Percentiles rank a stretch among this genome's conserved stretches.
These are phyloP conservation scores for Leptarthrus brevirostris DNA, from an alignment of 2,888 invertebrate genomes.

Conservation along the genomic window DNA sequence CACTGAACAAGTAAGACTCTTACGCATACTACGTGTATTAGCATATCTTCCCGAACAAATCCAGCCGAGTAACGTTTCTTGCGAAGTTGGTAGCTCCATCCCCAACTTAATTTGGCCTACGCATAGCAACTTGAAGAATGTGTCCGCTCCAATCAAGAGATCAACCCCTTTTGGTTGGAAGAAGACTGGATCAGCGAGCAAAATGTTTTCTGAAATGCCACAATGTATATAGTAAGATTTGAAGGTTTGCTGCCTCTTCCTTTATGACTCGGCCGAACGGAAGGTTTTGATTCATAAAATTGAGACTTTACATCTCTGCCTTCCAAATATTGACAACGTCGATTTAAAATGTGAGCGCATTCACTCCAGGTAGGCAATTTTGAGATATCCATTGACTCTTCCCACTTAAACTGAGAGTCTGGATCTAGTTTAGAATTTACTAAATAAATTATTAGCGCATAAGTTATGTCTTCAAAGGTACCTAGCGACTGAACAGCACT, in stretches of 20 bases:
- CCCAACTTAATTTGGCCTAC: constrained; percentile 1
- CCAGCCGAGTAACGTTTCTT: constrained; percentile 3
- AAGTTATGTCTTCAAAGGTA: neutral
- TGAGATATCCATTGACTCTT: neutral
- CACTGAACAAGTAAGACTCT: no score
- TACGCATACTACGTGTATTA: no score
- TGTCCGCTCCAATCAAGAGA: constrained; percentile 8
- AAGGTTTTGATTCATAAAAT: no score
- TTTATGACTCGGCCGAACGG: no score
- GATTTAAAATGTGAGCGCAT: neutral
- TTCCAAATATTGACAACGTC: neutral
- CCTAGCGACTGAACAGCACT: neutral
- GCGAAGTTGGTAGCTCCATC: neutral
- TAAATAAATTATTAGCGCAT: neutral
- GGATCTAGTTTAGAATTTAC: neutral
- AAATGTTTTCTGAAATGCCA: neutral
- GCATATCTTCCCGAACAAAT: neutral
- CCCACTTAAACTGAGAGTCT: neutral
- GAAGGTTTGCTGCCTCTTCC: neutral
- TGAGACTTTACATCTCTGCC: neutral
- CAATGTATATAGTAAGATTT: no score
- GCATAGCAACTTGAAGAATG: neutral
- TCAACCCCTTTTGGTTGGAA: constrained; percentile 7
- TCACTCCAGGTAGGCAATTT: neutral
- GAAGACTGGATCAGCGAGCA: constrained; percentile 1